Percentiles rank a stretch among this genome's conserved stretches.
These are phyloP conservation scores for Hypanus sabinus DNA, from an alignment of 2,113 vertebrate genomes.

Conservation along the genomic window DNA sequence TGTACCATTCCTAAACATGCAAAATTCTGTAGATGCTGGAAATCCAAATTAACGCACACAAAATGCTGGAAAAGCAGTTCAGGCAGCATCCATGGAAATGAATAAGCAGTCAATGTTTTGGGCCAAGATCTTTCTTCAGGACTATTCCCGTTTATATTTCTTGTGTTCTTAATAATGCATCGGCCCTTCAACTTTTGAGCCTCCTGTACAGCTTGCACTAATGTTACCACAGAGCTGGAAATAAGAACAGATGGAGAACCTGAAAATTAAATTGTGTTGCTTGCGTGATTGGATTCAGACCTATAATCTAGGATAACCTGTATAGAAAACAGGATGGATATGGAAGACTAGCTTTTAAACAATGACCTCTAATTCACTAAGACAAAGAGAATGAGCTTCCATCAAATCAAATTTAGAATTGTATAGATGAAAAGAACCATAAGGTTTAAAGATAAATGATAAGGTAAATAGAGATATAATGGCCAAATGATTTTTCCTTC, in stretches of 20 bases:
- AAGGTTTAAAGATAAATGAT: neutral
- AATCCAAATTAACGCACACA: too few species aligned
- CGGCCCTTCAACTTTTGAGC: neutral
- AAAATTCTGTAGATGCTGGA: too few species aligned
- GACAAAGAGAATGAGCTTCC: neutral
- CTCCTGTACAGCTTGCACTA: neutral
- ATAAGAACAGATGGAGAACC: neutral
- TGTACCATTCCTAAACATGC: too few species aligned
- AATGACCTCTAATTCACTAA: conserved; percentile 1
- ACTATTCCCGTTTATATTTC: too few species aligned
- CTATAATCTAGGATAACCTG: neutral
- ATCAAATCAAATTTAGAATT: neutral
- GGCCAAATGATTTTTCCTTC: neutral
- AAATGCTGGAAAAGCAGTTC: too few species aligned
- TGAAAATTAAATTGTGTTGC: neutral
- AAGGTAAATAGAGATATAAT: neutral
- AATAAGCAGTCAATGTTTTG: too few species aligned
- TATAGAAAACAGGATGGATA: neutral
- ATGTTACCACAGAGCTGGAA: neutral
- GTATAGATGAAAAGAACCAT: neutral
- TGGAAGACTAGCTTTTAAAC: neutral
- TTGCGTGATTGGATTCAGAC: neutral
- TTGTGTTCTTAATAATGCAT: neutral
- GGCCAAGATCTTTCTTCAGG: too few species aligned
- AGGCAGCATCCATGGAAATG: too few species aligned